These are phyloP conservation scores for Mamestra configurata DNA, from an alignment of 1,140 invertebrate genomes.

Conservation along the genomic window DNA sequence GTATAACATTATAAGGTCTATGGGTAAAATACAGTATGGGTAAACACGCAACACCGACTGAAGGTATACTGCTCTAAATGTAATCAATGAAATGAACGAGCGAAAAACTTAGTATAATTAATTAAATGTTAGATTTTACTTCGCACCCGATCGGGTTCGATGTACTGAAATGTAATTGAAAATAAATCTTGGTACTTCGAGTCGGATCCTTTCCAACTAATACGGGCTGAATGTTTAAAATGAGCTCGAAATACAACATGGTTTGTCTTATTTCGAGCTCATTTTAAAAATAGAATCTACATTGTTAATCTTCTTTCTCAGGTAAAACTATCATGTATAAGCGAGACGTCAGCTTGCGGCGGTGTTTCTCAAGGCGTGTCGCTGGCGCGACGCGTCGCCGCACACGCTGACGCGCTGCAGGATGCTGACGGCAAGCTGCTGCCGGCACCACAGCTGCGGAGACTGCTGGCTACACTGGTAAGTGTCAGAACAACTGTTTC, in stretches of 20 bases:
- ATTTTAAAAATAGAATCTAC: not conserved
- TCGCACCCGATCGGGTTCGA: too few relatives aligned
- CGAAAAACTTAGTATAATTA: too few relatives aligned
- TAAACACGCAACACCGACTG: too few relatives aligned
- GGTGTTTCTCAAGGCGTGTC: constrained; percentile 90
- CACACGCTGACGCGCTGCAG: constrained; percentile 92
- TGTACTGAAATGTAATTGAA: too few relatives aligned
- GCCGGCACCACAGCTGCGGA: constrained; percentile 90
- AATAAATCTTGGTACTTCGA: too few relatives aligned
- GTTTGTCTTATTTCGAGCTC: constrained; percentile 85
- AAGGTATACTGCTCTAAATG: too few relatives aligned
- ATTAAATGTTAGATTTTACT: too few relatives aligned
- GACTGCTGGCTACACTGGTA: constrained; percentile 89
- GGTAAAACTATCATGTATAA: constrained; percentile 85
- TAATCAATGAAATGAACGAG: too few relatives aligned
- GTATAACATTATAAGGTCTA: constrained; percentile 37
- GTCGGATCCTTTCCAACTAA: too few relatives aligned
- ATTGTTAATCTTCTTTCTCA: constrained; percentile 46
- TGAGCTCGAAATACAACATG: too few relatives aligned
- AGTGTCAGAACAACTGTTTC: constrained; percentile 50
- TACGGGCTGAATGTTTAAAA: too few relatives aligned
- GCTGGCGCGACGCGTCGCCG: constrained; percentile 91
- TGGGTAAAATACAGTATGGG: too few relatives aligned
- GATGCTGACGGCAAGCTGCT: constrained; percentile 94
- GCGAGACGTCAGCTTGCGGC: constrained; percentile 68